Conservation (phyloP, 2,113 vertebrate genomes). For the Sapayoa aenigma region DNA sequence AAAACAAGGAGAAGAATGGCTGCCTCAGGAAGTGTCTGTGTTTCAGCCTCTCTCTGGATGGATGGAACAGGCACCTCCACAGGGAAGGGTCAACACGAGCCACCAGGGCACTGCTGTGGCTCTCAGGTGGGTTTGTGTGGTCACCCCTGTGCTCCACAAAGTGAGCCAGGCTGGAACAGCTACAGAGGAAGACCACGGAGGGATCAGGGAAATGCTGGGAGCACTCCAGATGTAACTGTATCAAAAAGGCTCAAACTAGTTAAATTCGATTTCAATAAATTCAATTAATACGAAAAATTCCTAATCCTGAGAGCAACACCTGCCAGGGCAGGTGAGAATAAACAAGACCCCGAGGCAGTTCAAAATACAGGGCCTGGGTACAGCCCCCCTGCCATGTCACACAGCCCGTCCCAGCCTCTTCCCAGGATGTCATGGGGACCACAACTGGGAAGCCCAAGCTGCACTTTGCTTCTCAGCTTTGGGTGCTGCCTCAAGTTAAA, state of each 20-base stretch:
- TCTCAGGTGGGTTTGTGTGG: neutral
- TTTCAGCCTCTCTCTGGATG: neutral
- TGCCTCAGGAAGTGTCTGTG: neutral
- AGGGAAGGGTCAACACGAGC: rapidly evolving
- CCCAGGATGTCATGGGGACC: rapidly evolving
- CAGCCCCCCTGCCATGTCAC: neutral
- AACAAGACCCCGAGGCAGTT: neutral
- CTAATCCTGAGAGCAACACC: neutral
- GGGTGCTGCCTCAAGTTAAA: neutral
- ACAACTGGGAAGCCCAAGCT: neutral
- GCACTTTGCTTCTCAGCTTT: neutral
- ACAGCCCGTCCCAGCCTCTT: rapidly evolving
- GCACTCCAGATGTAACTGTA: neutral
- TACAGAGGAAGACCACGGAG: neutral
- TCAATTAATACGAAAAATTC: neutral
- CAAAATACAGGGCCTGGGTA: neutral
- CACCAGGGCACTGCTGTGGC: neutral
- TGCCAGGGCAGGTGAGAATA: neutral
- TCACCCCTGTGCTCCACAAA: neutral
- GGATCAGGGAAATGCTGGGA: neutral
- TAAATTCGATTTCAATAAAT: neutral
- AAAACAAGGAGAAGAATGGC: neutral
- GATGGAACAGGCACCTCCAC: neutral
- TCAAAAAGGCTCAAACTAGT: neutral
- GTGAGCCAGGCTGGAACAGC: neutral